Percentiles rank a stretch among this genome's conserved stretches.
These are phyloP conservation scores for Stenichneumon culpator DNA, from an alignment of 2,888 invertebrate genomes.

Conservation along the genomic window DNA sequence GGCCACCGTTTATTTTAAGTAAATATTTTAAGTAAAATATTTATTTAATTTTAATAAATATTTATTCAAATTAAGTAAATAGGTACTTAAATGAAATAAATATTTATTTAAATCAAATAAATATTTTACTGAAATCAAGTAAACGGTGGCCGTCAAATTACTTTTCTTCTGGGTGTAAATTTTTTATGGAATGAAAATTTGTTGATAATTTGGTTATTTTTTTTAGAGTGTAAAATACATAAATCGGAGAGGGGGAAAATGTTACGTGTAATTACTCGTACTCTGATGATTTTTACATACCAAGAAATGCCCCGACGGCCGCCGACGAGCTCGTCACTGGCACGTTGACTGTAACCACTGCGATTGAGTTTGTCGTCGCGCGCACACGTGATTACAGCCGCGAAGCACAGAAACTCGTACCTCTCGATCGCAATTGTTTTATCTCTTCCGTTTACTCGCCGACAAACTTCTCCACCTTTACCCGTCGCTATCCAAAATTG, in stretches of 20 bases:
- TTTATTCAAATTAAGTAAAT: too few relatives aligned
- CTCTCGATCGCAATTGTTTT: neutral
- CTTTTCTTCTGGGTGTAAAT: too few relatives aligned
- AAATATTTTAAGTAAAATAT: too few relatives aligned
- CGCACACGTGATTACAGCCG: conserved; percentile 53
- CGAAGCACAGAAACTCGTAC: conserved; percentile 33
- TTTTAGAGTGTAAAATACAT: neutral
- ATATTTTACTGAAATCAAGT: too few relatives aligned
- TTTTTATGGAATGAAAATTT: neutral
- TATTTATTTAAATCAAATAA: too few relatives aligned
- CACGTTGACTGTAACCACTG: conserved; percentile 57
- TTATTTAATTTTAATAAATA: too few relatives aligned
- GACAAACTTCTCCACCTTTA: neutral
- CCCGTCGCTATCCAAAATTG: neutral
- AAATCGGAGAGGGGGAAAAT: neutral
- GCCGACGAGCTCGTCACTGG: conserved; percentile 74
- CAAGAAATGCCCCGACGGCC: conserved; percentile 80
- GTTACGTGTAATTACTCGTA: neutral
- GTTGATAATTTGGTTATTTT: neutral
- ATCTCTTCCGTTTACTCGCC: neutral
- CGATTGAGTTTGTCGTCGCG: conserved; percentile 29
- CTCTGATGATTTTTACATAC: conserved; percentile 69
- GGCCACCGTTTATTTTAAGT: too few relatives aligned
- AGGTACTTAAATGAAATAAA: too few relatives aligned
- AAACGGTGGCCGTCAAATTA: too few relatives aligned